Evolutionary conservation across 2,888 invertebrate species (phyloP).

Genomic region (Cantharis flavilabris): DNA sequence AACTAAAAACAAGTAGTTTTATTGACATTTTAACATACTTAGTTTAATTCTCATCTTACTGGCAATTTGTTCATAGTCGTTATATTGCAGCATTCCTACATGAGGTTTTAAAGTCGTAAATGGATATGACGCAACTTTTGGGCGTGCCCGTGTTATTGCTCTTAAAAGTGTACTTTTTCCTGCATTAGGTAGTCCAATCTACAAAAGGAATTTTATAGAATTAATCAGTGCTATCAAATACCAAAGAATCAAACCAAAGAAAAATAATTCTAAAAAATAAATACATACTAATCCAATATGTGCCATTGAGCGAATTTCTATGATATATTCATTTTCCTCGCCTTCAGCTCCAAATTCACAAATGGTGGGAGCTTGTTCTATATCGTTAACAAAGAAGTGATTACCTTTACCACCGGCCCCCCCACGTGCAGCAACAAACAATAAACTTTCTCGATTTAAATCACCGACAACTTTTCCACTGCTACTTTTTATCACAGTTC

Average conservation of each 20-base stretch:
- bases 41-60: slow-evolving; percentile 54
- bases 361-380: slow-evolving; percentile 78
- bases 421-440: slow-evolving; percentile 93
- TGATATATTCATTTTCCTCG: slow-evolving; percentile 70
- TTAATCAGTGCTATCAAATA: too few relatives aligned
- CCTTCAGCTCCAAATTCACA: slow-evolving; percentile 88
- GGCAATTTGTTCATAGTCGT: slow-evolving; percentile 85
- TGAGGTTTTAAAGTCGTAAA: slow-evolving; percentile 91
- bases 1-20: slow-evolving; percentile 54
- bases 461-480: slow-evolving; percentile 69
- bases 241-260: too few relatives aligned
- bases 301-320: slow-evolving; percentile 93
- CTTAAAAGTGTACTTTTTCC: slow-evolving; percentile 90
- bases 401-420: slow-evolving; percentile 97
- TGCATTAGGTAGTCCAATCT: slow-evolving; percentile 88
- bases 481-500: slow-evolving; percentile 70
- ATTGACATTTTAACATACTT: not conserved
- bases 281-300: slow-evolving; percentile 81
- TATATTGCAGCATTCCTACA: slow-evolving; percentile 86
- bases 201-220: slow-evolving; percentile 34
- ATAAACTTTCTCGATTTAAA: slow-evolving; percentile 66
- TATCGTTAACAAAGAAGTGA: slow-evolving; percentile 82
- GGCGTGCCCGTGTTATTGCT: slow-evolving; percentile 83
- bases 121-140: slow-evolving; percentile 89
- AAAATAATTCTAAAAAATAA: not conserved